Percentiles rank a stretch among this genome's conserved stretches.
These are phyloP conservation scores for Hydrophis major DNA, from an alignment of 2,797 vertebrate species.

Conservation along the genomic window DNA sequence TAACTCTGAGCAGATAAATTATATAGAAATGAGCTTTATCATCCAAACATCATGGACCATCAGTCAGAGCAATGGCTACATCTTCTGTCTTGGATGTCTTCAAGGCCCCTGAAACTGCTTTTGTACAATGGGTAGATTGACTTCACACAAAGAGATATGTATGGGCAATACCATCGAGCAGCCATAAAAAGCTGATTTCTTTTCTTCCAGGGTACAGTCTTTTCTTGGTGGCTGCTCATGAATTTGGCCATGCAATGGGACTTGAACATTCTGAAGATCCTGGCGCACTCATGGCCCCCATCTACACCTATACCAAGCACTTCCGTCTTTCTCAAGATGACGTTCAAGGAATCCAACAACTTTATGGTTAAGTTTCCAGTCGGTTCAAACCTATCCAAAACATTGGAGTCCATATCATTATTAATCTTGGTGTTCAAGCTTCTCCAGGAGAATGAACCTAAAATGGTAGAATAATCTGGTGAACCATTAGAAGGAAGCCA, in stretches of 20 bases:
- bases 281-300: slow-evolving; percentile 92
- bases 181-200: not conserved
- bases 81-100: not conserved
- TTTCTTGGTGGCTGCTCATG: slow-evolving; percentile 97
- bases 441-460: not conserved
- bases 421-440: no score
- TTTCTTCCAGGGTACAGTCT: slow-evolving; percentile 88
- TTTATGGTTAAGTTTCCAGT: slow-evolving; percentile 81
- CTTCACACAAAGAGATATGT: no score
- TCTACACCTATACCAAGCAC: slow-evolving; percentile 94
- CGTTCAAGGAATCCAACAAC: slow-evolving; percentile 91
- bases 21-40: not conserved
- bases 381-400: not conserved
- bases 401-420: not conserved
- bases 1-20: not conserved
- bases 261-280: slow-evolving; percentile 95
- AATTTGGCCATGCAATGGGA: slow-evolving; percentile 96
- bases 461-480: not conserved
- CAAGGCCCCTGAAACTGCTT: not conserved
- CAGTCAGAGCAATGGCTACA: not conserved
- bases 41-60: not conserved
- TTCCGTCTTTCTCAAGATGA: slow-evolving; percentile 93
- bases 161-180: not conserved
- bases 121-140: not conserved
- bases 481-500: not conserved